Evolutionary conservation across 23 tunicate genomes (phyloP).

Genomic region (Trididemnum nubilum): DNA sequence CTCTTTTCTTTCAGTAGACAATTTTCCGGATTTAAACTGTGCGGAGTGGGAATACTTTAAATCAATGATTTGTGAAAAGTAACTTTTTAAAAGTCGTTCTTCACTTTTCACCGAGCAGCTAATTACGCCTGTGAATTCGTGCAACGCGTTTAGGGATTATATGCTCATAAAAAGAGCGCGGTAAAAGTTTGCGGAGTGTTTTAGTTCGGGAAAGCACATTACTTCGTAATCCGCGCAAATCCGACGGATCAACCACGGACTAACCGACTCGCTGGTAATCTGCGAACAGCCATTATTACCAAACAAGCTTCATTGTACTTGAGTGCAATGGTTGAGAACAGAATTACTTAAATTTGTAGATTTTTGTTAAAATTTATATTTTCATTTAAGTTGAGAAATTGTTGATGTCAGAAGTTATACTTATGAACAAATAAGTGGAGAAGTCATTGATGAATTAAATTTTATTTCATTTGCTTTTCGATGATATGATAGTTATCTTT

Average conservation of each 20-base stretch:
- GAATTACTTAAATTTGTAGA: too few relatives aligned
- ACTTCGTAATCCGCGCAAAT: not conserved
- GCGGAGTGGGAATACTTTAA: not conserved
- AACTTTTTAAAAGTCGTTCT: not conserved
- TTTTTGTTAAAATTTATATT: too few relatives aligned
- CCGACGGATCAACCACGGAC: not conserved
- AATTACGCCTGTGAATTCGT: constrained; percentile 5
- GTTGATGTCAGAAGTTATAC: too few relatives aligned
- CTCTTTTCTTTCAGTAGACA: too few relatives aligned
- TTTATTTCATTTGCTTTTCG: too few relatives aligned
- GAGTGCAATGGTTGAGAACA: too few relatives aligned
- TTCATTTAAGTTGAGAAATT: too few relatives aligned
- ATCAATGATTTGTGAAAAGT: too few relatives aligned
- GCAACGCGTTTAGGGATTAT: constrained; percentile 19
- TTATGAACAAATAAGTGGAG: too few relatives aligned
- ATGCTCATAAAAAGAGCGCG: not conserved
- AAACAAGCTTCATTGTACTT: not conserved
- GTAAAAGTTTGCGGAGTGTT: constrained; percentile 1
- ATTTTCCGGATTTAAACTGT: too few relatives aligned
- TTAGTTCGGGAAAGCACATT: not conserved
- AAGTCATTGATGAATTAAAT: too few relatives aligned
- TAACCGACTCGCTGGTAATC: not conserved
- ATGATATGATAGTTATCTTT: too few relatives aligned
- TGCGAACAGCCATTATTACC: not conserved
- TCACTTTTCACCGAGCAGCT: not conserved